Evolutionary conservation across 2,797 vertebrate genomes (phyloP).

Genomic region (Craterocephalus amniculus): DNA sequence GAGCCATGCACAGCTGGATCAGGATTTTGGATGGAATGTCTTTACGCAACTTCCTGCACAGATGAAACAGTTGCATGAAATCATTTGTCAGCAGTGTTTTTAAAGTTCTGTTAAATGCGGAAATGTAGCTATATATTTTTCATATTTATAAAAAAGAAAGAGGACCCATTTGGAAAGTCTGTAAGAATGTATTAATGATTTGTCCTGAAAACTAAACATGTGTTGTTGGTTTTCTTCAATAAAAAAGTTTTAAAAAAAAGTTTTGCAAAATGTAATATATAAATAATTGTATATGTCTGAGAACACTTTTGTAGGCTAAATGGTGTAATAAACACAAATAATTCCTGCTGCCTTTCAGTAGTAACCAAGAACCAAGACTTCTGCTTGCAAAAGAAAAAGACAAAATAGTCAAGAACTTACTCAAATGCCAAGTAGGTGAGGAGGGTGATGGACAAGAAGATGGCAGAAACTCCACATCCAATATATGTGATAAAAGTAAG

Average conservation of each 20-base stretch:
- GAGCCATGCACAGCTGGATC: conserved; percentile 91
- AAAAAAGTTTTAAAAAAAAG: too few relatives aligned
- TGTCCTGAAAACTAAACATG: too few relatives aligned
- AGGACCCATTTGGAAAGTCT: too few relatives aligned
- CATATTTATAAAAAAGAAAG: too few relatives aligned
- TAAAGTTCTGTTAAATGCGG: neutral
- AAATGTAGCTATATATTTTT: too few relatives aligned
- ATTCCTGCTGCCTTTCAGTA: neutral
- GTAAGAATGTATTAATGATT: too few relatives aligned
- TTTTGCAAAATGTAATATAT: too few relatives aligned
- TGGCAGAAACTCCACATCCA: conserved; percentile 94
- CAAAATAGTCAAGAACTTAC: conserved; percentile 78
- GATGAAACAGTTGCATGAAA: conserved; percentile 13
- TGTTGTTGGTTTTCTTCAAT: too few relatives aligned
- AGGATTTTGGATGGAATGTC: conserved; percentile 97
- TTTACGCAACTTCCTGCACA: conserved; percentile 90
- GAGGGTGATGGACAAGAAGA: conserved; percentile 94
- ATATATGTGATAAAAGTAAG: conserved; percentile 95
- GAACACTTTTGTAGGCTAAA: neutral
- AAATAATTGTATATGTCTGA: too few relatives aligned
- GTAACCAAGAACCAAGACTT: neutral
- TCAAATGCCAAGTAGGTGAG: conserved; percentile 95
- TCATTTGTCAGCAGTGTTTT: neutral
- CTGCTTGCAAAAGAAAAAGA: neutral
- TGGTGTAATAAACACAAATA: neutral